Base-by-base conservation (phyloP, 2,797 vertebrate genomes). In the Cynopterus sphinx region DNA sequence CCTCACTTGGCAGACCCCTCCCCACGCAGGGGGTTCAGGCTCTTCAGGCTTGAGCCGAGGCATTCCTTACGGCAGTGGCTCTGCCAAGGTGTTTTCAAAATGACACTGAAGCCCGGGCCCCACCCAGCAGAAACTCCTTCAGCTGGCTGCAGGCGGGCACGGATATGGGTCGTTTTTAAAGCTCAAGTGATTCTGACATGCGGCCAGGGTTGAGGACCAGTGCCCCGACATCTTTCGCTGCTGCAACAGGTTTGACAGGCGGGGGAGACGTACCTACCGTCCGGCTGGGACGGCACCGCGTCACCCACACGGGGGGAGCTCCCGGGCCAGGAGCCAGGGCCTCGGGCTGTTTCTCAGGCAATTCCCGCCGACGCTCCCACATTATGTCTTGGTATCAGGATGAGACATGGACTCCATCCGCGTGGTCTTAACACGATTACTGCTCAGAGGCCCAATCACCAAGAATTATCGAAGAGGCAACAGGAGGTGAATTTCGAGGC, bases 401-500 rank as follows among this genome's bases (percentile, higher is more conserved):
- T 74, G 15, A 95, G 86, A 86, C 11, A 31, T 71, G 79, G 67
- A 39, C 85, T 68, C 65, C 61, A 68, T 31, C 63, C 57, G 67
- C 77, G 24, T 21, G 43, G 33, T 84, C 63, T 77, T 90, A 93
- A 96, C 65, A 51, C 2, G 39, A 82, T 97, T 85, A 93, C 68
- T 19, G 26, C 67, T 46, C 31, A 71, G 49, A 73, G 65, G 67
- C 59, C 70, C 70, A 39, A 78, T 94, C 84, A 71, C 41, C 24
- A 79, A 86, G 90, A 95, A 53, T 95, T 93, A 92, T 53, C 61
- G 75, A 68, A 39, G 9, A 94, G 55, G 81, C 67, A 92, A 85
- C 21, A 43, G 73, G 91, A 95, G 63, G 77, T 36, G 39, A 96
- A 87, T 77, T 91, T 59, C 68, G 57, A 97, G 59, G 36, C 5